These are phyloP conservation scores for Muscidifurax raptorellus DNA, from an alignment of 1,140 invertebrate species.

Conservation along the genomic window DNA sequence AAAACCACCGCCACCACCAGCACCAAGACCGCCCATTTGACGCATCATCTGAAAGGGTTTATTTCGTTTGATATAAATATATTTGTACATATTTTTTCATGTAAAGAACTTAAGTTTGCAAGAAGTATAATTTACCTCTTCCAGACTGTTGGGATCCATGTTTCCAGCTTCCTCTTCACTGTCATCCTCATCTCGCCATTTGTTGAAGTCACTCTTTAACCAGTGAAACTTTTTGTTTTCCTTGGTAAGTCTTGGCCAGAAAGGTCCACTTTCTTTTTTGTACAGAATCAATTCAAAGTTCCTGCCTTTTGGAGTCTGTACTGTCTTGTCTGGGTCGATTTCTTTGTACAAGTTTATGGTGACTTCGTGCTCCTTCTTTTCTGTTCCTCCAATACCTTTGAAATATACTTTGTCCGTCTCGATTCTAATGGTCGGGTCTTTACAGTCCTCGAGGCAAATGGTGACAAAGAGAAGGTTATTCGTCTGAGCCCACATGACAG, in stretches of 20 bases:
- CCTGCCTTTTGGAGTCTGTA: constrained; percentile 77
- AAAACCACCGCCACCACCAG: constrained; percentile 66
- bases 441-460: constrained; percentile 92
- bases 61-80: constrained; percentile 22
- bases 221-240: constrained; percentile 94
- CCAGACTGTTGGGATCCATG: constrained; percentile 72
- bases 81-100: background rate
- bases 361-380: constrained; percentile 89
- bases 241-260: constrained; percentile 91
- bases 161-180: constrained; percentile 80
- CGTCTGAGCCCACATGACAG: constrained; percentile 94
- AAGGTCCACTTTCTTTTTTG: constrained; percentile 85
- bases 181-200: constrained; percentile 97
- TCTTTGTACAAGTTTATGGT: constrained; percentile 88
- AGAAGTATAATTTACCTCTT: constrained; percentile 74
- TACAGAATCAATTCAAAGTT: constrained; percentile 77
- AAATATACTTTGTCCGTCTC: constrained; percentile 89
- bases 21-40: constrained; percentile 77
- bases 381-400: constrained; percentile 89
- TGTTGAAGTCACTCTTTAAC: constrained; percentile 97
- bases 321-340: constrained; percentile 87
- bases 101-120: constrained; percentile 48
- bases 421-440: constrained; percentile 88
- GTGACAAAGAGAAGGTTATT: constrained; percentile 88
- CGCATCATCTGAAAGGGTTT: constrained; percentile 75